Percentiles rank a stretch among this genome's conserved stretches.
Evolutionary conservation across 2,797 vertebrate species (phyloP).

Genomic region (Gymnodraco acuticeps): DNA sequence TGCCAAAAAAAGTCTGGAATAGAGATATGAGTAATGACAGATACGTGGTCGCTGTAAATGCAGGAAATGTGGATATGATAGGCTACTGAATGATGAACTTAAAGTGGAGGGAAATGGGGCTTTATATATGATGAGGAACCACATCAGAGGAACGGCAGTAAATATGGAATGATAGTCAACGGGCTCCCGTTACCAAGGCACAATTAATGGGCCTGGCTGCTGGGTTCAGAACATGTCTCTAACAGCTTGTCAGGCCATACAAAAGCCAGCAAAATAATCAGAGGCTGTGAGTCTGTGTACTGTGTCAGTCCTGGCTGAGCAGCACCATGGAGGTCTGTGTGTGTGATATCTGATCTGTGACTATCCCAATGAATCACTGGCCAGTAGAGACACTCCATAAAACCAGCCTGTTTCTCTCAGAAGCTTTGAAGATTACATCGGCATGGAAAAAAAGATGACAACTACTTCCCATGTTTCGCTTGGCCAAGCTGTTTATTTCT

Average conservation of each 20-base stretch:
- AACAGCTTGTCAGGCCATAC: slow-evolving; percentile 63
- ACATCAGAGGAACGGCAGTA: slow-evolving; percentile 63
- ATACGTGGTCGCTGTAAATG: slow-evolving; percentile 72
- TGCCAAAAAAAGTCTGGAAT: slow-evolving; percentile 74
- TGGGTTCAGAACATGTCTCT: slow-evolving; percentile 61
- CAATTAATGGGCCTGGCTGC: slow-evolving; percentile 58
- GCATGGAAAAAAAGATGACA: slow-evolving; percentile 70
- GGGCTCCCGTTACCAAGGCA: slow-evolving; percentile 69
- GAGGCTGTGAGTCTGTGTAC: slow-evolving; percentile 51
- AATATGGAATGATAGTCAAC: slow-evolving; percentile 61
- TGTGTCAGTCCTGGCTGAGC: slow-evolving; percentile 55
- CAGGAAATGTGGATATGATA: slow-evolving; percentile 74
- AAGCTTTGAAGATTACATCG: slow-evolving; percentile 81
- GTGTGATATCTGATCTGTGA: slow-evolving; percentile 78
- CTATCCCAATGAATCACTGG: slow-evolving; percentile 73
- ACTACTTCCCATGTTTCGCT: slow-evolving; percentile 81
- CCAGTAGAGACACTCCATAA: slow-evolving; percentile 70
- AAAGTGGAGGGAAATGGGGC: slow-evolving; percentile 61
- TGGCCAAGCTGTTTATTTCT: slow-evolving; percentile 74
- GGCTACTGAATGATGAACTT: slow-evolving; percentile 75
- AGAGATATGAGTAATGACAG: slow-evolving; percentile 76
- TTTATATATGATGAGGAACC: slow-evolving; percentile 62
- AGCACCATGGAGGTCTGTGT: slow-evolving; percentile 72
- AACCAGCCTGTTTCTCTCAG: slow-evolving; percentile 68
- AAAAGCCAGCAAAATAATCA: slow-evolving; percentile 71